Evolutionary conservation across 1,140 invertebrate species (phyloP).

Genomic region (Drosophila jambulina): DNA sequence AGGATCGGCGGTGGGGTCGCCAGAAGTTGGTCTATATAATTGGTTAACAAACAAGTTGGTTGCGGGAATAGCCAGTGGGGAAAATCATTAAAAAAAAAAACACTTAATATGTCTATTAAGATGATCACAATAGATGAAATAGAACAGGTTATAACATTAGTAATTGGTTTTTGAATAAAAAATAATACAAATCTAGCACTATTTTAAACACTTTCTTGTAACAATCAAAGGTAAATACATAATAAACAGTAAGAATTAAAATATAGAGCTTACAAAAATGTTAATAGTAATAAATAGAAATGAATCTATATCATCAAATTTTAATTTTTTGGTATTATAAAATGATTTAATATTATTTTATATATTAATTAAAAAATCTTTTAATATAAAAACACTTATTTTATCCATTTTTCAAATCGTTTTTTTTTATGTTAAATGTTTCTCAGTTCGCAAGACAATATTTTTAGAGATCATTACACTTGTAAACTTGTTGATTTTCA

Average conservation of each 20-base stretch:
- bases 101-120: neutral
- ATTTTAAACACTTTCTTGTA: too few species aligned
- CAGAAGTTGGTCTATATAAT: conserved; percentile 52
- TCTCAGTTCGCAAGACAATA: neutral
- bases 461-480: neutral
- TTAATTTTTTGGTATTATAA: neutral
- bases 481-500: neutral
- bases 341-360: neutral
- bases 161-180: neutral
- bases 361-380: neutral
- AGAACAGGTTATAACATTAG: neutral
- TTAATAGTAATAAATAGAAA: too few species aligned
- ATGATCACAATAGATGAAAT: neutral
- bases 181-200: neutral
- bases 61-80: conserved; percentile 8
- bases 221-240: neutral
- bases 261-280: neutral
- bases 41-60: conserved; percentile 52
- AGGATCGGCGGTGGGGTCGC: conserved; percentile 13
- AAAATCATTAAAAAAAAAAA: neutral
- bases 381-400: neutral
- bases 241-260: neutral
- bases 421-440: neutral
- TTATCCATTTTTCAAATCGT: neutral
- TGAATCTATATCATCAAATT: neutral